These are phyloP conservation scores for Maccullochella peelii DNA, from an alignment of 2,113 vertebrate species.

Conservation along the genomic window DNA sequence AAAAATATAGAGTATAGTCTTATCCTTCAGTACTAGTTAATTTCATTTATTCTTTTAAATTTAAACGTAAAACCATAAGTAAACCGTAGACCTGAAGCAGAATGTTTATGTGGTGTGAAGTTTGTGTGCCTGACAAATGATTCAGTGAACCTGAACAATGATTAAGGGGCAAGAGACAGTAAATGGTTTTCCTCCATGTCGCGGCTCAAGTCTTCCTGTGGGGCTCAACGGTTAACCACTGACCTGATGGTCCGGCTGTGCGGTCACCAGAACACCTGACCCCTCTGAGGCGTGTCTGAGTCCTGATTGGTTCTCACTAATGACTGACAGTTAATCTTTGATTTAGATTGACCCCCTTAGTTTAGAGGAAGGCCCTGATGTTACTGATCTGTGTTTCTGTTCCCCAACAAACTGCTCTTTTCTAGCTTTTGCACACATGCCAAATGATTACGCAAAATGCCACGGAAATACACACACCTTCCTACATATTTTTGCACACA, in stretches of 20 bases:
- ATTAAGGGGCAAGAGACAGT: conserved; percentile 20
- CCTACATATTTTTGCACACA: background rate
- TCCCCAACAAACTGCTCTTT: background rate
- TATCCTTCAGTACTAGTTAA: background rate
- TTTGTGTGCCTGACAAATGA: conserved; percentile 42
- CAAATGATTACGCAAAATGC: background rate
- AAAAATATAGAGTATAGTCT: no score
- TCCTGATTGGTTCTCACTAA: conserved; percentile 50
- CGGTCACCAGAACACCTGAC: conserved; percentile 59
- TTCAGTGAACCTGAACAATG: conserved; percentile 49
- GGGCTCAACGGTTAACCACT: conserved; percentile 63
- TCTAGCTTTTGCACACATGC: background rate
- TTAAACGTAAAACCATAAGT: background rate
- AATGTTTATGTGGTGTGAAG: background rate
- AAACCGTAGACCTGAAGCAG: background rate
- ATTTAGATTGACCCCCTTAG: conserved; percentile 39
- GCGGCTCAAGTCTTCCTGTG: background rate
- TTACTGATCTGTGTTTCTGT: conserved; percentile 21
- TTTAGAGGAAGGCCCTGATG: background rate
- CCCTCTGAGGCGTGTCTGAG: conserved; percentile 6
- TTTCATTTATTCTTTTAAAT: background rate
- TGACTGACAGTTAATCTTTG: conserved; percentile 71
- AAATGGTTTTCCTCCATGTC: conserved; percentile 16
- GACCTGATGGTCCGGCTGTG: conserved; percentile 50
- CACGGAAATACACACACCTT: background rate